Evolutionary conservation across 1,140 invertebrate genomes (phyloP).

Genomic region (Drosophila paulistorum): DNA sequence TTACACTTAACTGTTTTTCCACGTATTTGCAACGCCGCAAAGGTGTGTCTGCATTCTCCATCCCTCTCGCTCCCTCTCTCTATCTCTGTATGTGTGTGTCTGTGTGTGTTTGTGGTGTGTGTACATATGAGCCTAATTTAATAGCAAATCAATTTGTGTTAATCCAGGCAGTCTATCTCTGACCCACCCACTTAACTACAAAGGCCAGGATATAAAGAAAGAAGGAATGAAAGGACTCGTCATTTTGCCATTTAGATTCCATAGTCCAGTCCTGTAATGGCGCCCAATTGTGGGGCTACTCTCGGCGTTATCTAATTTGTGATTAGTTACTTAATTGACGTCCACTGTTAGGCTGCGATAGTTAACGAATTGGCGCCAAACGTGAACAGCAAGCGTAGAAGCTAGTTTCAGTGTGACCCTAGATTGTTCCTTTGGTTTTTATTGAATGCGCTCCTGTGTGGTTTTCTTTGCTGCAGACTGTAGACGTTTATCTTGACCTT

Average conservation of each 20-base stretch:
- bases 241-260: too few relatives aligned
- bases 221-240: not conserved
- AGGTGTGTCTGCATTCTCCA: constrained; percentile 11
- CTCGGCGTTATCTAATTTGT: too few relatives aligned
- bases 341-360: too few relatives aligned
- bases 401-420: too few relatives aligned
- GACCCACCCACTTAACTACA: constrained; percentile 68
- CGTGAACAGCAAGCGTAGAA: too few relatives aligned
- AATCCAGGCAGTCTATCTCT: constrained; percentile 63
- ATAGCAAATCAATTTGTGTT: constrained; percentile 80
- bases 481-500: constrained; percentile 8
- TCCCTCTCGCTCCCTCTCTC: not conserved
- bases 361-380: too few relatives aligned
- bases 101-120: constrained; percentile 7
- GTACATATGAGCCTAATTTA: constrained; percentile 65
- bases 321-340: too few relatives aligned
- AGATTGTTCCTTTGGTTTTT: not conserved
- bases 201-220: constrained; percentile 21
- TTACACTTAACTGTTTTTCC: constrained; percentile 80
- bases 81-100: constrained; percentile 25
- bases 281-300: not conserved
- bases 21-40: constrained; percentile 48
- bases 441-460: not conserved
- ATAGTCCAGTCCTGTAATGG: not conserved
- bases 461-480: not conserved